These are phyloP conservation scores for Ctenomys sociabilis DNA, from an alignment of 2,113 vertebrate species.

Conservation along the genomic window DNA sequence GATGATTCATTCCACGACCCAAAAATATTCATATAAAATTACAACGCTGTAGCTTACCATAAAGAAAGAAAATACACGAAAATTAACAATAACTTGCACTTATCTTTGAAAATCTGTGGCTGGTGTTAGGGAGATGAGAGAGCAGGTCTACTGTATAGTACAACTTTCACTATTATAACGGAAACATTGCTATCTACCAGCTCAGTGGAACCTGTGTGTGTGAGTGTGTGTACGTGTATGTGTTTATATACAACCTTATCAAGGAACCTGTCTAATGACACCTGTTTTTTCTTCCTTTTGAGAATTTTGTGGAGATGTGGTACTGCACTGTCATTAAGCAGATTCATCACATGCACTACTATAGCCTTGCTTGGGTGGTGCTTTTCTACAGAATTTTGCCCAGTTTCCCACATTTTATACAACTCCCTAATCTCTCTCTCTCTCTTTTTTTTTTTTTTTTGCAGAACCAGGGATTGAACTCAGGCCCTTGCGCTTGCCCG, in stretches of 20 bases:
- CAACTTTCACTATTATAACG: background rate
- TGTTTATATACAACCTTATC: background rate
- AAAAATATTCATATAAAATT: background rate
- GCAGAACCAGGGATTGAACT: too few species aligned
- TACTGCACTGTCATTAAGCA: background rate
- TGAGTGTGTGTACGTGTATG: too few species aligned
- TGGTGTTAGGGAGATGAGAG: background rate
- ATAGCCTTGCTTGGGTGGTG: background rate
- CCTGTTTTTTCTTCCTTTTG: background rate
- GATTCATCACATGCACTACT: background rate
- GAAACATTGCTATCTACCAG: background rate
- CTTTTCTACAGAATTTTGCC: background rate
- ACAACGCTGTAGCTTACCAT: background rate
- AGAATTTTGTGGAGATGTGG: background rate
- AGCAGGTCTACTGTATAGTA: background rate
- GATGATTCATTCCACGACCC: background rate
- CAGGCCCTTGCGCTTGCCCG: too few species aligned
- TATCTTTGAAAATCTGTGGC: background rate
- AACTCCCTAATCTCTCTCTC: background rate
- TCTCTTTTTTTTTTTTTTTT: too few species aligned
- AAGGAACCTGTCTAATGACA: background rate
- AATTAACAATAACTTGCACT: background rate
- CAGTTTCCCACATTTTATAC: background rate
- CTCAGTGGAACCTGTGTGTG: background rate
- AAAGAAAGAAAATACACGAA: background rate